Percentiles rank a stretch among this genome's conserved stretches.
Conservation (phyloP, 64 coral and sea anemone species). For the Montipora foliosa region DNA sequence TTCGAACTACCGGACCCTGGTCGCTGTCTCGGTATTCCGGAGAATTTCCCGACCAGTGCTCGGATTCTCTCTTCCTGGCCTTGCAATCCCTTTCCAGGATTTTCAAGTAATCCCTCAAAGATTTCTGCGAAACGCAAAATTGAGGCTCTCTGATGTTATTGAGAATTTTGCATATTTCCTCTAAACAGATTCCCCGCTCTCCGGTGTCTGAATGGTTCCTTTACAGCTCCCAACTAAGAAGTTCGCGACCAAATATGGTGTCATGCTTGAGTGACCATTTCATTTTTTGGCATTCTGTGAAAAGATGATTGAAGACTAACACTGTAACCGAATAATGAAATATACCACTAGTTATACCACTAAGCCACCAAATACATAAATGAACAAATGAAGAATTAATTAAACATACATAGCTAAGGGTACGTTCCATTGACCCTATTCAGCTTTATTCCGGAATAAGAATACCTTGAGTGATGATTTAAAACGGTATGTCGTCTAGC, state of each 20-base stretch:
- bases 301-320: neutral
- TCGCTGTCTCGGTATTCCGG: slow-evolving; percentile 28
- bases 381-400: neutral
- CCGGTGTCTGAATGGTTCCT: slow-evolving; percentile 8
- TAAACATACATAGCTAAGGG: too few species aligned
- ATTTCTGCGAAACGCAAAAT: slow-evolving; percentile 37
- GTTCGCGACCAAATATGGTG: slow-evolving; percentile 15
- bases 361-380: neutral
- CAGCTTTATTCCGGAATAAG: too few species aligned
- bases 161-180: slow-evolving; percentile 42
- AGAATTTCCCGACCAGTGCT: slow-evolving; percentile 29
- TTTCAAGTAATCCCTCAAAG: slow-evolving; percentile 43
- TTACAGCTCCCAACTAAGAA: slow-evolving; percentile 30
- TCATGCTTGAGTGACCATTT: slow-evolving; percentile 19
- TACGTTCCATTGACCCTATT: too few species aligned
- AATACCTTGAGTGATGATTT: too few species aligned
- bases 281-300: slow-evolving; percentile 15
- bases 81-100: slow-evolving; percentile 11
- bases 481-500: too few species aligned
- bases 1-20: neutral
- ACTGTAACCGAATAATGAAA: neutral
- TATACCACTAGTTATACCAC: neutral
- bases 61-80: slow-evolving; percentile 51
- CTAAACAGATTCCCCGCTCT: slow-evolving; percentile 57
- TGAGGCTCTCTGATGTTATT: slow-evolving; percentile 40